Conservation (phyloP, 2,113 vertebrate genomes). For the Dipodomys stephensi region DNA sequence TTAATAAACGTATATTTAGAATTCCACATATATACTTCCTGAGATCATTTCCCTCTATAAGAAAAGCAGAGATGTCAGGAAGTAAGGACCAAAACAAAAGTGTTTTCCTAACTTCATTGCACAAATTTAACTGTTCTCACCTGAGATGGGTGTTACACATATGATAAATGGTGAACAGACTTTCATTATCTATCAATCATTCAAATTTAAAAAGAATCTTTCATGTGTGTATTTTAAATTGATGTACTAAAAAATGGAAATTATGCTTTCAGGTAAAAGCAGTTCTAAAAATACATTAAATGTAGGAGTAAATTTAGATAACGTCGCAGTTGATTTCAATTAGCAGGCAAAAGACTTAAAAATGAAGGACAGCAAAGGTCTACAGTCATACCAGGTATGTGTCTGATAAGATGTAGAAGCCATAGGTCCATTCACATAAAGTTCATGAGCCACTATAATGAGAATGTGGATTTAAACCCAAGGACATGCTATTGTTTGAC, state of each 20-base stretch:
- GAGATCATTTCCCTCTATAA: background rate
- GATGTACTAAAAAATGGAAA: conserved; percentile 78
- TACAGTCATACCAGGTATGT: background rate
- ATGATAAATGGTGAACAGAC: conserved; percentile 72
- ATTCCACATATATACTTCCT: background rate
- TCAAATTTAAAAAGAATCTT: conserved; percentile 65
- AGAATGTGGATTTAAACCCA: background rate
- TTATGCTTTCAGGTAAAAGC: conserved; percentile 75
- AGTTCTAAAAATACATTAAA: conserved; percentile 75
- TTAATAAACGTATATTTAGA: background rate
- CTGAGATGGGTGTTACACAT: conserved; percentile 55
- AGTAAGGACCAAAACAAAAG: conserved; percentile 30
- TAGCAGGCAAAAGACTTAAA: background rate
- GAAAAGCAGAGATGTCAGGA: conserved; percentile 10
- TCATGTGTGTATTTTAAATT: conserved; percentile 68
- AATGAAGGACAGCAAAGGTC: conserved; percentile 21
- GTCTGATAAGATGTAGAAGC: background rate
- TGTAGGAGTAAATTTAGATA: conserved; percentile 75
- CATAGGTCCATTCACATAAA: background rate
- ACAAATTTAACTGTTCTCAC: background rate
- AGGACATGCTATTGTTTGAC: background rate
- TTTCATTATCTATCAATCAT: conserved; percentile 79
- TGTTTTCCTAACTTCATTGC: conserved; percentile 27
- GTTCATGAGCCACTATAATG: background rate
- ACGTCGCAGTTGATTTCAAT: conserved; percentile 45